A percentile compares a stretch with the other conserved stretches of the same genome.
Evolutionary conservation across 2,113 vertebrate species (phyloP).

Genomic region (Embiotoca jacksoni): DNA sequence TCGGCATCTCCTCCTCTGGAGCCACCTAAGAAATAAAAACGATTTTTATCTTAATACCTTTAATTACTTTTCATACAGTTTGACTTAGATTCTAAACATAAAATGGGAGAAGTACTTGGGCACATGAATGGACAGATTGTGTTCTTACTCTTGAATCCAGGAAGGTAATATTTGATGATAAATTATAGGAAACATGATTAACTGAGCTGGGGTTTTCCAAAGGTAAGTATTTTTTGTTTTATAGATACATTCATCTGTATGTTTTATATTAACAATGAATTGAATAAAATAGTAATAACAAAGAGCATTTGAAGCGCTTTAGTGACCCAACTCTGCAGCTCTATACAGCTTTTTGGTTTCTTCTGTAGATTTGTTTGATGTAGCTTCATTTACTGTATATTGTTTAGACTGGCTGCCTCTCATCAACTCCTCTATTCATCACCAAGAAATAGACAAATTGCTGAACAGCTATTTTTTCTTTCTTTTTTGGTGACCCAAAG

Average conservation of each 20-base stretch:
- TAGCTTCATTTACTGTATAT: background rate
- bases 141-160: background rate
- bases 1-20: constrained; percentile 87
- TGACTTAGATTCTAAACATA: no score
- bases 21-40: constrained; percentile 82
- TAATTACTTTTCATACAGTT: background rate
- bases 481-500: no score
- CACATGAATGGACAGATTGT: background rate
- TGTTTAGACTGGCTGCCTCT: background rate
- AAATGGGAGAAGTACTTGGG: no score
- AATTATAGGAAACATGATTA: background rate
- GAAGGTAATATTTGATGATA: background rate
- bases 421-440: background rate
- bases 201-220: no score
- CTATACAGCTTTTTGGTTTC: background rate
- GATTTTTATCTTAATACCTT: background rate
- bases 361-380: background rate
- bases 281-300: no score
- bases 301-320: no score
- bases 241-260: no score
- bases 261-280: no score
- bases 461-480: no score
- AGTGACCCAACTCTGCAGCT: no score
- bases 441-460: background rate
- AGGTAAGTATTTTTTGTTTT: no score